Evolutionary conservation across 1,140 invertebrate species (phyloP).

Genomic region (Zaprionus capensis): DNA sequence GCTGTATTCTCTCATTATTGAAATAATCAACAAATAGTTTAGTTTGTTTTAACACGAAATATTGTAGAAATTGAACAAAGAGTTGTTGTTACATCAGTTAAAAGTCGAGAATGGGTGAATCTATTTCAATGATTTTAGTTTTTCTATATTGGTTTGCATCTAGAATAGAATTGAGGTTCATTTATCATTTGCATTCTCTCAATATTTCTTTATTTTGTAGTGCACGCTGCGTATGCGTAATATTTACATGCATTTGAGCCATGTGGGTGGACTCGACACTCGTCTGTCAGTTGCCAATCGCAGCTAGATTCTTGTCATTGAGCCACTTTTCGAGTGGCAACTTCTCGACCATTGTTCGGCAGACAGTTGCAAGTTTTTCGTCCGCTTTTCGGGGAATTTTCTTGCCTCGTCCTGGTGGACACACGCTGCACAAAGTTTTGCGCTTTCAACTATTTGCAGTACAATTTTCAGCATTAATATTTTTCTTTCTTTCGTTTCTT

Average conservation of each 20-base stretch:
- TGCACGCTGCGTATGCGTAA: conserved; percentile 38
- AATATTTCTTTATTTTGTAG: background rate
- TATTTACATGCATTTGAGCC: background rate
- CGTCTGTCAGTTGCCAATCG: conserved; percentile 3
- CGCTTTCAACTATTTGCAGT: conserved; percentile 55
- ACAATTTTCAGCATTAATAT: conserved; percentile 65
- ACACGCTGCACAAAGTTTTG: conserved; percentile 57
- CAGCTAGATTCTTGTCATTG: conserved; percentile 31
- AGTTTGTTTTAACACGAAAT: background rate
- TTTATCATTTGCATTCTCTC: background rate
- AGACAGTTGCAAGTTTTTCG: conserved; percentile 11
- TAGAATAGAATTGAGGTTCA: background rate
- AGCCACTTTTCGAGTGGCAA: conserved; percentile 25
- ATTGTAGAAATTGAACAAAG: background rate
- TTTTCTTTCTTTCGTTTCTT: conserved; percentile 45
- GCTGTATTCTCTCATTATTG: background rate
- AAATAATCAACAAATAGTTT: background rate
- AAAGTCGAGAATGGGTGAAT: background rate
- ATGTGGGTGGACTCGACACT: background rate
- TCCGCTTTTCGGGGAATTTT: background rate
- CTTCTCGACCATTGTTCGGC: conserved; percentile 14
- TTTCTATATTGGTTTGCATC: background rate
- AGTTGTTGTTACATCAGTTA: background rate
- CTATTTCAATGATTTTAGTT: background rate
- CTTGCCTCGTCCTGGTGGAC: conserved; percentile 13